phyloP scores from a whole-genome alignment of 2,113 vertebrate species.

The Holacanthus passer region DNA sequence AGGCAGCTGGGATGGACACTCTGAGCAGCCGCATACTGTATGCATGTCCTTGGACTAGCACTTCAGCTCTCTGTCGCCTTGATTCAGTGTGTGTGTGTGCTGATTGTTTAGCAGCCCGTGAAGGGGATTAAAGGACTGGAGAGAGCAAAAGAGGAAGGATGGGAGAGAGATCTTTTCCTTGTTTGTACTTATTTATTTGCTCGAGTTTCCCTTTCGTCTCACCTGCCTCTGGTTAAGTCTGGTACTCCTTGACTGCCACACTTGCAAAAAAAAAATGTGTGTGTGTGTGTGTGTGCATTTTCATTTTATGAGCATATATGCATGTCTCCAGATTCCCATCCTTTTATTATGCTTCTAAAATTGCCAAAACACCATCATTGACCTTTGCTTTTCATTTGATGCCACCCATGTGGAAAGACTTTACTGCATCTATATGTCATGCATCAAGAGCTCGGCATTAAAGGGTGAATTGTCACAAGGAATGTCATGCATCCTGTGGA shows the following conservation, averaged over 20 bases:
- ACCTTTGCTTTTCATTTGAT: constrained; percentile 66
- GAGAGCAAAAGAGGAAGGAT: background rate
- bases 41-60: background rate
- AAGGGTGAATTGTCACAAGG: constrained; percentile 50
- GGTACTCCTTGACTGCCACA: background rate
- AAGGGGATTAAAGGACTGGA: constrained; percentile 51
- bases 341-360: background rate
- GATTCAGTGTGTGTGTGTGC: constrained; percentile 13
- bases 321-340: background rate
- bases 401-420: constrained; percentile 63
- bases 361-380: constrained; percentile 21
- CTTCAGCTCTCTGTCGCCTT: constrained; percentile 41
- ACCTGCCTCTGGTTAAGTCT: constrained; percentile 11
- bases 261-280: background rate
- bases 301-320: background rate
- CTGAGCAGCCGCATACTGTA: background rate
- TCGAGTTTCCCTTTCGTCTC: constrained; percentile 11
- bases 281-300: background rate
- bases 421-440: constrained; percentile 47
- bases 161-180: constrained; percentile 13
- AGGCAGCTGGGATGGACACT: constrained; percentile 21
- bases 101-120: constrained; percentile 47
- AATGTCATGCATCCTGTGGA: constrained; percentile 43
- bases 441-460: constrained; percentile 50
- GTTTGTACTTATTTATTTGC: constrained; percentile 18